Base-by-base conservation (phyloP, 2,113 vertebrate species). In the Plestiodon gilberti region DNA sequence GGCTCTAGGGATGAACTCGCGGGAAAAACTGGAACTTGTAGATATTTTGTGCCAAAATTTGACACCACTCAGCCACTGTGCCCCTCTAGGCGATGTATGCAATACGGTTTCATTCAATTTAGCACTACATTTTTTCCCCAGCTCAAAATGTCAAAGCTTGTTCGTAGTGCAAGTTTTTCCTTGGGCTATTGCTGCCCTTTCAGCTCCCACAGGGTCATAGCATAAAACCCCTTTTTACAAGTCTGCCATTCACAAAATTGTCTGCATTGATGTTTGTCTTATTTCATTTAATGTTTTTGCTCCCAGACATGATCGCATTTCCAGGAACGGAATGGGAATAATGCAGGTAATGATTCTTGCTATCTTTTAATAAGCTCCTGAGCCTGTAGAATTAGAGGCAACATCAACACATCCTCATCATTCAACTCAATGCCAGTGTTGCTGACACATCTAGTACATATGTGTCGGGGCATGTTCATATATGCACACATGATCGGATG, bases 81-180 rank as follows among this genome's bases (percentile, higher is more conserved):
- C 8, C 82, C 65, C 28, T 69, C 71, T 20, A 48, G 65, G 65
- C 40, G 33, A 59, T 25, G 30, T 10, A 59, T 25, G 30, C 14
- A 61, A 61, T 55, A 20, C 28, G 25, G 70, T 73, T 52, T 64
- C 23, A 38, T 81, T 43, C 64, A 55, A 55, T 86, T 70, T 64
- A 65, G 73, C 48, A 59, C 55, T 17, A 14, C 3, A 48, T 89
- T 78, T 86, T 86, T 7, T 78, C 61, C 83, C 52, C 62, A 6
- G 2, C 3, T 4, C 28, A 57, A 59, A 70, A 78, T 81, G 35
- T 84, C 30, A 74, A 78, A 86, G 67, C 7, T 52, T 55, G 40
- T 89, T 81, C 82, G 43, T 75, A 57, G 71, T 28, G 15, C 20
- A 28, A 69, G 2, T 69, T 81, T 79, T 81, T 83, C 81, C 40